Base-by-base conservation (phyloP, 2,888 invertebrate species). In the Drosophila pseudotalamancana region DNA sequence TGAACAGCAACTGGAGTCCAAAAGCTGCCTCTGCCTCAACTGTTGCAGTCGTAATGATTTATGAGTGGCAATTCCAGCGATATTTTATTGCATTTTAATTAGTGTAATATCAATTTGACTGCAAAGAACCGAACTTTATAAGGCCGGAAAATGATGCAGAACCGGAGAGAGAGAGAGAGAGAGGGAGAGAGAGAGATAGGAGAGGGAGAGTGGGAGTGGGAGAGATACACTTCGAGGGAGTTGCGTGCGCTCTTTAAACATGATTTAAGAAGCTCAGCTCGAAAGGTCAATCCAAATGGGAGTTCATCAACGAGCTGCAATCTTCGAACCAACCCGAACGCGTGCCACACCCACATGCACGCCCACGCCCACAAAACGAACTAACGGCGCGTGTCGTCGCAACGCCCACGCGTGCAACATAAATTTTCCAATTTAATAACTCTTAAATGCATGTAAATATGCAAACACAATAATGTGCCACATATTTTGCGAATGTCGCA, bases 61-160 rank as follows among this genome's bases (percentile, higher is more conserved):
- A 84, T 86, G 84, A 75, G 71, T 71, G 75, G 87, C 88, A 86
- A 84, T 84, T 72, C 43, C 81, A 61, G 59, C 40, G 64, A 80
- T 81, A 88, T 84, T 89, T 89, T 90, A 89, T 89, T 89, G 88
- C 89, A 81, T 88, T 89, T 90, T 89, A 89, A 89, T 89, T 89
- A 90, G 90, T 85, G 88, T 85, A 90, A 89, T 89, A 89, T 90
- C 88, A 89, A 89, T 88, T 89, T 89, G 87, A 40, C 23, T 18
- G 53, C 57, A 59, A 46, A 51, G 42, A 60, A 43, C 27, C 23
- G 14, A 34, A 37, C 57, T 63, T 55, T 46, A 51, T 51, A 62
- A 27, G 23, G 23, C 18, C 18, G 21, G 8, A 21, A 37, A 19
- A 27, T 11, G 27, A 6, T 16, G 39, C 19, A 37, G 40, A 8